These are phyloP conservation scores for Pandemis cinnamomeana DNA, from an alignment of 2,888 invertebrate species.

Conservation along the genomic window DNA sequence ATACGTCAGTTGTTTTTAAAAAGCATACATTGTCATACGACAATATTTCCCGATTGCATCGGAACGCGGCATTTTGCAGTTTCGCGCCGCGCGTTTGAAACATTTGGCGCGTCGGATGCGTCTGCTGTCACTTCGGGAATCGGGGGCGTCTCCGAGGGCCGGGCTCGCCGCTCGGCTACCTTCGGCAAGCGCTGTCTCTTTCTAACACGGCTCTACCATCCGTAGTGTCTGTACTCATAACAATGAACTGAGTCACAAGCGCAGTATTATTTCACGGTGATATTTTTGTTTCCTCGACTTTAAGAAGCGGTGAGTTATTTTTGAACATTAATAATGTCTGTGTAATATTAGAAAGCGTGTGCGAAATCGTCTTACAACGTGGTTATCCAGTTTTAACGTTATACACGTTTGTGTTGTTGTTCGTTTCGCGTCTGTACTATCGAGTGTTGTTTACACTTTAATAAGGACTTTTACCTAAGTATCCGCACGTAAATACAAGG, in stretches of 20 bases:
- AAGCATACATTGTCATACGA: slow-evolving; percentile 53
- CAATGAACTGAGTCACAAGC: slow-evolving; percentile 76
- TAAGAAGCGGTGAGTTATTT: slow-evolving; percentile 62
- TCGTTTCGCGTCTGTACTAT: slow-evolving; percentile 49
- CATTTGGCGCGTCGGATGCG: slow-evolving; percentile 70
- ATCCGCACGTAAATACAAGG: slow-evolving; percentile 24
- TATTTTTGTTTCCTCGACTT: slow-evolving; percentile 46
- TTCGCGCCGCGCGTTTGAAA: slow-evolving; percentile 70
- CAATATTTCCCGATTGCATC: not conserved
- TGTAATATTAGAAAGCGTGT: slow-evolving; percentile 43
- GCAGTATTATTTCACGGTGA: slow-evolving; percentile 45
- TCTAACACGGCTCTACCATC: slow-evolving; percentile 27
- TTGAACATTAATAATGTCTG: slow-evolving; percentile 40
- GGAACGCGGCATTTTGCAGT: slow-evolving; percentile 49
- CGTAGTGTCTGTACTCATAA: slow-evolving; percentile 41
- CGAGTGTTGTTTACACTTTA: slow-evolving; percentile 34
- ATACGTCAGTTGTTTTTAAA: slow-evolving; percentile 50
- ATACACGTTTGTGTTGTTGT: slow-evolving; percentile 44
- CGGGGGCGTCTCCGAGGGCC: slow-evolving; percentile 68
- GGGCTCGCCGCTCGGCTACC: slow-evolving; percentile 64
- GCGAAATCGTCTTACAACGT: slow-evolving; percentile 6
- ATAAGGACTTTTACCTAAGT: slow-evolving; percentile 36
- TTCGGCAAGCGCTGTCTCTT: slow-evolving; percentile 65
- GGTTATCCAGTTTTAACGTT: slow-evolving; percentile 16
- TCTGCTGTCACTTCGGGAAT: slow-evolving; percentile 63